Evolutionary conservation across 2,888 invertebrate genomes (phyloP).

Genomic region (Adineta ricciae): DNA sequence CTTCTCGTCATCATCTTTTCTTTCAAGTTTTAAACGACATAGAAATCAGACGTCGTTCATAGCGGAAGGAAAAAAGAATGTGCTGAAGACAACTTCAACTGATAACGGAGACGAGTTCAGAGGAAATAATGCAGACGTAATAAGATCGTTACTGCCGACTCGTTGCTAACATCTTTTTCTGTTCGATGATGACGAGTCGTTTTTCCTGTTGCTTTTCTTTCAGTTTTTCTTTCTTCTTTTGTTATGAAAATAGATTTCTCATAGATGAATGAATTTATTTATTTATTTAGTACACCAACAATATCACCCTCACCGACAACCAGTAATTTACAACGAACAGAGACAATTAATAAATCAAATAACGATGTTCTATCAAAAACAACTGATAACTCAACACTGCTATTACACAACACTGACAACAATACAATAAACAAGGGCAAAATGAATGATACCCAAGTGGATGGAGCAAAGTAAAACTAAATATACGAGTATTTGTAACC

Average conservation of each 20-base stretch:
- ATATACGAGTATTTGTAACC: neutral
- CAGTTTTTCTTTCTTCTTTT: neutral
- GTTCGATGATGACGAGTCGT: neutral
- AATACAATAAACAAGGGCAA: neutral
- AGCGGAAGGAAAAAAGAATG: neutral
- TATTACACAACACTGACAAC: neutral
- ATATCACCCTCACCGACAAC: neutral
- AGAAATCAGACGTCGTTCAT: neutral
- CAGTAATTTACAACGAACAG: neutral
- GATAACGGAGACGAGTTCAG: neutral
- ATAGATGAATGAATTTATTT: neutral
- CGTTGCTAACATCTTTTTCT: neutral
- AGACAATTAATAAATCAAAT: neutral
- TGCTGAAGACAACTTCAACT: neutral
- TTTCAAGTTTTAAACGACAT: neutral
- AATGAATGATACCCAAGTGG: neutral
- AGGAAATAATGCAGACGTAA: neutral
- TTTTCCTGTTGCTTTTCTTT: neutral
- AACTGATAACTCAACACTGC: neutral
- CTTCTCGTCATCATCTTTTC: neutral
- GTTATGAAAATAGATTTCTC: neutral
- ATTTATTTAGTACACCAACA: neutral
- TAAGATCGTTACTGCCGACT: neutral
- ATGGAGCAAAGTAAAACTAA: neutral
- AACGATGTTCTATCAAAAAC: neutral